These are phyloP conservation scores for Sitophilus oryzae DNA, from an alignment of 1,140 invertebrate species.

Conservation along the genomic window DNA sequence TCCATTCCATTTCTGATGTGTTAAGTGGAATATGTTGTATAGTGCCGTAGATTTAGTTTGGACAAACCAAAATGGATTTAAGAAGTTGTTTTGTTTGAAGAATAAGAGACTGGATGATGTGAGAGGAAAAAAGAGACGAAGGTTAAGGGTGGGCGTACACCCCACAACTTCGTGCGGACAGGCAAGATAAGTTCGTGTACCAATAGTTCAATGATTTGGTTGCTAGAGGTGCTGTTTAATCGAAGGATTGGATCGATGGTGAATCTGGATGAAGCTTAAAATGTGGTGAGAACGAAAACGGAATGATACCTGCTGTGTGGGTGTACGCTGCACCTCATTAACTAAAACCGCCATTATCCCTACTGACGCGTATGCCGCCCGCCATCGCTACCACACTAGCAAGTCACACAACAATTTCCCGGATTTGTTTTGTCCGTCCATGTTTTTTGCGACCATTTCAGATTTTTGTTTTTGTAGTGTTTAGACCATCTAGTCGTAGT, in stretches of 20 bases:
- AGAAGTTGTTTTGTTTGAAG: conserved; percentile 21
- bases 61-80: conserved; percentile 4
- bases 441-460: background rate
- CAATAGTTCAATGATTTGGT: conserved; percentile 9
- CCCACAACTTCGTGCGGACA: conserved; percentile 12
- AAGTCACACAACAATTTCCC: conserved; percentile 4
- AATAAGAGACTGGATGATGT: background rate
- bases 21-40: conserved; percentile 32
- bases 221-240: conserved; percentile 12
- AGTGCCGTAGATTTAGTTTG: conserved; percentile 24
- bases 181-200: background rate
- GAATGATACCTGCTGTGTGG: conserved; percentile 27
- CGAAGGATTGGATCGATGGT: conserved; percentile 31
- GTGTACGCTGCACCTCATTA: conserved; percentile 37
- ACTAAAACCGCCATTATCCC: conserved; percentile 24
- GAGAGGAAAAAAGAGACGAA: conserved; percentile 1
- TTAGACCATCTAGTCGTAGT: conserved; percentile 1
- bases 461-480: conserved; percentile 15
- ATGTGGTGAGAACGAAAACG: conserved; percentile 30
- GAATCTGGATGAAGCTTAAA: conserved; percentile 28
- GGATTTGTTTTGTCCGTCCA: conserved; percentile 8
- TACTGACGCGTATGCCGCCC: conserved; percentile 23
- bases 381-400: conserved; percentile 15
- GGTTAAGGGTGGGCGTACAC: conserved; percentile 23
- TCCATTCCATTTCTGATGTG: conserved; percentile 29